phyloP scores from a whole-genome alignment of 35 echinoderm and acorn worm genomes.

The Lytechinus pictus region DNA sequence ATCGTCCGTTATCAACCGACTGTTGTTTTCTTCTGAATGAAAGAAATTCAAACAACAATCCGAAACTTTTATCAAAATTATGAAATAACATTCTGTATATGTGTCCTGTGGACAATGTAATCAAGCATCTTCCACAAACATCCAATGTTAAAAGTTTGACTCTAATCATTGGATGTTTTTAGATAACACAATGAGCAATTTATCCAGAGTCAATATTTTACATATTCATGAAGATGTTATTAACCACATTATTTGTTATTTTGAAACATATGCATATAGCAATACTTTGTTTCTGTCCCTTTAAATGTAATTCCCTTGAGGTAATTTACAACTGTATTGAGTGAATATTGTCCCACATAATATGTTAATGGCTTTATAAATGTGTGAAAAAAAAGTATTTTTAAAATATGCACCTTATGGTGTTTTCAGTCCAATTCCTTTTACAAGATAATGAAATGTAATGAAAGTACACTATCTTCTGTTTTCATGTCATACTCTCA shows the following conservation, averaged over 20 bases:
- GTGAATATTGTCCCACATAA: neutral
- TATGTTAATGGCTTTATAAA: neutral
- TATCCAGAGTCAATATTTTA: too few species aligned
- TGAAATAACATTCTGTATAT: neutral
- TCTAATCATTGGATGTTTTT: too few species aligned
- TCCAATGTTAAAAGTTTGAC: neutral
- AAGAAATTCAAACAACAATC: too few species aligned
- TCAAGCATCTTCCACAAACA: neutral
- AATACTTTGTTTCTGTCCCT: neutral
- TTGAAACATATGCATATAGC: neutral
- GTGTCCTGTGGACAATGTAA: neutral
- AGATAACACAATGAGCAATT: too few species aligned
- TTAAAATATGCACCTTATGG: neutral
- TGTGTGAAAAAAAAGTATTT: neutral
- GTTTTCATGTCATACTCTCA: neutral
- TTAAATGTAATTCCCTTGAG: neutral
- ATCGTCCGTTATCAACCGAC: too few species aligned
- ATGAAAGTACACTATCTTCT: conserved; percentile 28
- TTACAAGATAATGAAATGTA: conserved; percentile 32
- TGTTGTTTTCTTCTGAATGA: too few species aligned
- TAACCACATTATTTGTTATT: too few species aligned
- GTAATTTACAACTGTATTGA: neutral
- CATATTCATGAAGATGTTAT: too few species aligned
- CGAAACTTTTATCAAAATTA: too few species aligned
- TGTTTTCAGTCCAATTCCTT: neutral